Evolutionary conservation across 2,888 invertebrate species (phyloP).

Genomic region (Syrphus vitripennis): DNA sequence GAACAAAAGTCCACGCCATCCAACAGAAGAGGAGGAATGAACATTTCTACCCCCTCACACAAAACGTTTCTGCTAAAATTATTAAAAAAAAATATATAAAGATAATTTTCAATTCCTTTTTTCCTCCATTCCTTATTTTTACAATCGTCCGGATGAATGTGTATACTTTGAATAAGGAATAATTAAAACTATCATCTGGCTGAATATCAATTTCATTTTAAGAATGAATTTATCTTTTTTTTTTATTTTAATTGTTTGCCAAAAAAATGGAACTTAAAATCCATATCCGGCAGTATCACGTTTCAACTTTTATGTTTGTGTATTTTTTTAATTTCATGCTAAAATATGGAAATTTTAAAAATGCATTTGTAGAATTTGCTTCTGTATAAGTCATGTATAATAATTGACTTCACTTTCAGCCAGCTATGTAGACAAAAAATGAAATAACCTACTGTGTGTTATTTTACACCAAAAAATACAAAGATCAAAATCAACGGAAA

Average conservation of each 20-base stretch:
- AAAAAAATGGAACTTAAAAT: neutral
- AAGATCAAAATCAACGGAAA: no score
- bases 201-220: conserved; percentile 17
- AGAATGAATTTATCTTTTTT: neutral
- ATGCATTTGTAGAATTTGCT: neutral
- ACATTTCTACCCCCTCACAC: neutral
- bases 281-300: neutral
- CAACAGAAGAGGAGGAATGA: neutral
- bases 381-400: no score
- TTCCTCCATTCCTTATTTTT: neutral
- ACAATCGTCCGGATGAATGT: neutral
- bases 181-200: conserved; percentile 34
- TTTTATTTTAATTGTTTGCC: neutral
- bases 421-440: no score
- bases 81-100: neutral
- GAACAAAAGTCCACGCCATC: neutral
- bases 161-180: conserved; percentile 5
- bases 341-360: neutral
- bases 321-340: no score
- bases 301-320: neutral
- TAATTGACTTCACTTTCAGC: no score
- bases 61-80: neutral
- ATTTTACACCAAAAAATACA: no score
- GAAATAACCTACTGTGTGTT: no score
- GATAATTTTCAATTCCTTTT: conserved; percentile 1